Percentiles rank a stretch among this genome's conserved stretches.
phyloP scores from a whole-genome alignment of 2,888 invertebrate species.

The Cacoxenus indagator region DNA sequence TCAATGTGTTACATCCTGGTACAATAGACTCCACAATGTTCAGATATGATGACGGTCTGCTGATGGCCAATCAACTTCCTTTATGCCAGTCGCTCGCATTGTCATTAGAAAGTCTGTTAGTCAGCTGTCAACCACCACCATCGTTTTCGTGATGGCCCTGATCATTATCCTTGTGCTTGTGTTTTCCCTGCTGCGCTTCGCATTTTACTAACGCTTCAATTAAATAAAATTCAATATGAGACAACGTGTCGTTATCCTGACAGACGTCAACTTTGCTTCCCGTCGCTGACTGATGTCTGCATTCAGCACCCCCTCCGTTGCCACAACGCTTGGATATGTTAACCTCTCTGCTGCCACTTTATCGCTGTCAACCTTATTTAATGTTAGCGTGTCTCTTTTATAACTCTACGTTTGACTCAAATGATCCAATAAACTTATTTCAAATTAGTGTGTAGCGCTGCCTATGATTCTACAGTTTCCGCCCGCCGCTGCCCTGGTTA shows the following conservation, averaged over 20 bases:
- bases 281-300: neutral
- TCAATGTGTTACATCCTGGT: neutral
- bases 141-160: neutral
- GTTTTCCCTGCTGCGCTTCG: neutral
- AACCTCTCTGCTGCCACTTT: neutral
- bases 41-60: constrained; percentile 40
- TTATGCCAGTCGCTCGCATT: neutral
- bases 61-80: neutral
- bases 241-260: constrained; percentile 1
- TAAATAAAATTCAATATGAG: constrained; percentile 6
- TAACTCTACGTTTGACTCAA: no score
- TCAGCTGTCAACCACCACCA: neutral
- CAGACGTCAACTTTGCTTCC: constrained; percentile 12
- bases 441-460: neutral
- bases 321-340: neutral
- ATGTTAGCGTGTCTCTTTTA: neutral
- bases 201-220: neutral
- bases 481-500: neutral
- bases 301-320: neutral
- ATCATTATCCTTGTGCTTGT: neutral
- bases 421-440: constrained; percentile 2
- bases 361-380: neutral
- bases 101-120: neutral
- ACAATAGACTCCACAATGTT: constrained; percentile 47
- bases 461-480: neutral